Evolutionary conservation across 2,888 invertebrate genomes (phyloP), one percentile per base, ranked within the genome.

Genomic region (Aphodius sticticus): DNA sequence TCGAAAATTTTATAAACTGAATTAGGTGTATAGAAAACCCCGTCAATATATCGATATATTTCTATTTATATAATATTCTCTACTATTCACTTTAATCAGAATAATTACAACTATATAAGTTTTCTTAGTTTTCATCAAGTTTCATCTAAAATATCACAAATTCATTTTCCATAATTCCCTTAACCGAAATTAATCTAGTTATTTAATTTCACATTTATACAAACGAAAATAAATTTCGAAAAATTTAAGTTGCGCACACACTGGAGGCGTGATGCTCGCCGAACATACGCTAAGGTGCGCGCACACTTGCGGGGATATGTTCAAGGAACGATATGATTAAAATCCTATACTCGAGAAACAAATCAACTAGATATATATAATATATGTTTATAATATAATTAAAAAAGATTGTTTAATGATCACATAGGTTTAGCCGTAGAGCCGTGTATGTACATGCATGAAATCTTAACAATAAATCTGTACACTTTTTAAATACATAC

Each of bases 401-500:
- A 53, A 53, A 53, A 53, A 9, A 53, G 37, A 74, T 74, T 74
- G 74, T 53, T 9, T 53, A 53, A 53, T 53, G 74, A 74, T 74
- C 74, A 74, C 74, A 74, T 74, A 74, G 74, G 74, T 74, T 74
- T 74, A 74, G 74, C 74, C 37, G 37, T 74, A 74, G 74, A 74
- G 74, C 74, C 74, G 74, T 74, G 74, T 74, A 74, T 74, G 35
- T 74, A 74, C 74, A 74, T 12, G 26, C 53, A 53, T 12, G 53
- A 53, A 53, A 53, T 53, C 53, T 53, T 53, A 53, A 7, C 53
- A 53, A 53, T 53, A 53, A 53, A 9, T 53, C 53, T 53, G 53
- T 53, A 53, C 53, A 53, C 9, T 53, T 53, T 53, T 53, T 53
- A 53, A 53, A 53, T 53, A 26, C 26, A 53, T 53, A 53, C n/a